Base-by-base conservation (phyloP, 2,113 vertebrate genomes). In the Amphiprion ocellaris region DNA sequence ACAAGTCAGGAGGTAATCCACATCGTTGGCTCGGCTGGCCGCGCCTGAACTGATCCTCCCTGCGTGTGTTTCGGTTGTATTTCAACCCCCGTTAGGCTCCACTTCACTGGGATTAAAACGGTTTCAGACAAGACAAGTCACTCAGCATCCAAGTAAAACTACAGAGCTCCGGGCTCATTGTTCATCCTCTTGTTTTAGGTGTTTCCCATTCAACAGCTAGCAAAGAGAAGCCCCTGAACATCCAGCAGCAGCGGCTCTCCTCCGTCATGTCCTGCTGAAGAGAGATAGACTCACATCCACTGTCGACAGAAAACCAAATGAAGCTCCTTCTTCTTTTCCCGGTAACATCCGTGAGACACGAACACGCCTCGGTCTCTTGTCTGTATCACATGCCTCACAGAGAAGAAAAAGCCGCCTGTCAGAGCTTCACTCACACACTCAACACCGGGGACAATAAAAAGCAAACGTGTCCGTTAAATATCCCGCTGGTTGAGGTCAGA, bases 1-100 rank as follows among this genome's bases (percentile, higher is more conserved):
- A 75, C 67, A 87, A 37, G 80, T 88, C 89, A 63, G 17, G 79
- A 65, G 79, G 79, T 90, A 88, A 91, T 91, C 91, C 89, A 79
- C 90, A 90, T 91, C 86, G 90, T 88, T 75, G 81, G 81, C 52
- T 81, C 19, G 62, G 56, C 80, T 68, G 77, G 58, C 87, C 87
- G 87, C 85, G 91, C 89, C 88, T 89, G 85, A 81, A 72, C 24
- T n/a, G 78, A 69, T 76, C 81, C 87, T 80, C 74, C 65, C 73
- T 19, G 30, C 14, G 70, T 19, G 50, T 53, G 58, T 56, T 44
- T 44, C 10, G 41, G 8, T 21, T 33, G 30, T 33, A 4, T 33
- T 37, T 37, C 33, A 37, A 37, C 33, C 8, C 7, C 33, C 33
- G 33, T 9, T 37, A 8, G 33, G 12, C 41, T 15, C 14, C 41